Base-by-base conservation (phyloP, 2,888 invertebrate species). In the Drosophila anomalata region DNA sequence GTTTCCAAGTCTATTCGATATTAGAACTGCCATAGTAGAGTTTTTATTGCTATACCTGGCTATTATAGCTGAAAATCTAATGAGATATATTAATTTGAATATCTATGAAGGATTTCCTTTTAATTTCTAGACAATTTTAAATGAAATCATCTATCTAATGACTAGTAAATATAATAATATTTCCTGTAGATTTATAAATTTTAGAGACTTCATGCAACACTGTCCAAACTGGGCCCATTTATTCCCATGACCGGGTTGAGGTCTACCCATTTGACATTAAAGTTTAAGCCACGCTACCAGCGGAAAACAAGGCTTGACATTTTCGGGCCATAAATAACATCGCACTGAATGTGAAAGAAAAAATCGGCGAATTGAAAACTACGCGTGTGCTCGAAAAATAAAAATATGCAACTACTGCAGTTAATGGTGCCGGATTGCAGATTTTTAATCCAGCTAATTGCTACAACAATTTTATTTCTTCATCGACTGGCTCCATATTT, bases 271-370 rank as follows among this genome's bases (percentile, higher is more conserved):
- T 54, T 53, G 69, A 50, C 63, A 65, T 56, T 73, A 67, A 67
- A 60, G 48, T 57, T 57, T 22, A 57, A 66, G 50, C 51, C 51
- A 58, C 9, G 52, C 58, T 52, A 22, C n/a, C 51, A 42, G 55
- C 46, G 50, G 51, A 42, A 54, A 33, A 55, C 54, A 39, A 57
- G 56, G 41, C 52, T 54, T 73, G 74, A 57, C 73, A 73, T 73
- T 73, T 73, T 41, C 48, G 20, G 50, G 22, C 31, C 56, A 71
- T 70, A 70, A 56, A 70, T 66, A 66, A 73, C 46, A 41, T n/a
- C 8, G 31, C 22, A 31, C 12, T 41, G 62, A 61, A 62, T 41
- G 39, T 47, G 20, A 52, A 61, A 47, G 11, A 36, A 62, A 53
- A 56, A 72, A 14, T 33, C 8, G 44, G 22, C 41, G 69, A 58